phyloP scores from a whole-genome alignment of 1,140 invertebrate genomes.

The Lineus longissimus region DNA sequence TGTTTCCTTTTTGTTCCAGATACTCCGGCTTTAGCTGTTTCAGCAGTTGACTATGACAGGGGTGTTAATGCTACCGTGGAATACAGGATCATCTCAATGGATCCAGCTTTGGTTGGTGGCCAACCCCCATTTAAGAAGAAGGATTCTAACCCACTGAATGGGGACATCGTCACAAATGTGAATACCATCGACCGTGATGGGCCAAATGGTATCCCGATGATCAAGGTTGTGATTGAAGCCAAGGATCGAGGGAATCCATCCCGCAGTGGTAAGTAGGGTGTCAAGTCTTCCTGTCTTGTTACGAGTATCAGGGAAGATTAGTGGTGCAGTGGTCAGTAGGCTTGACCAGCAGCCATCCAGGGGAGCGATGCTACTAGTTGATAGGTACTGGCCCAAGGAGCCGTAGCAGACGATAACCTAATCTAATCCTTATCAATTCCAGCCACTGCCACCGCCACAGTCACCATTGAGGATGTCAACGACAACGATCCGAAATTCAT shows the following conservation, averaged over 20 bases:
- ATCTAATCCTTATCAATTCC: not conserved
- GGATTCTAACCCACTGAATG: not conserved
- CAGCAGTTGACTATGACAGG: not conserved
- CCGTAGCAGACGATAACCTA: not conserved
- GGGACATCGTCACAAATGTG: not conserved
- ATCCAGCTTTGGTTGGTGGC: not conserved
- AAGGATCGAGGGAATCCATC: constrained; percentile 2
- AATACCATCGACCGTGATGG: not conserved
- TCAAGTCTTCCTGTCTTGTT: not conserved
- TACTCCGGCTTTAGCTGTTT: not conserved
- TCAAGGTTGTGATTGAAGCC: not conserved
- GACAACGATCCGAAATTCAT: constrained; percentile 23
- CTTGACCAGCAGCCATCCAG: not conserved
- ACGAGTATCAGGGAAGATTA: not conserved
- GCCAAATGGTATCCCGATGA: not conserved
- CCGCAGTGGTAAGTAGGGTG: not conserved
- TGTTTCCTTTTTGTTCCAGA: not conserved
- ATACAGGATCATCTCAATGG: not conserved
- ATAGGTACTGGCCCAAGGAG: not conserved
- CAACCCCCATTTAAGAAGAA: not conserved
- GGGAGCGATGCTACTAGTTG: not conserved
- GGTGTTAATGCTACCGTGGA: not conserved
- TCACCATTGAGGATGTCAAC: constrained; percentile 21
- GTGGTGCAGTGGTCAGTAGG: not conserved
- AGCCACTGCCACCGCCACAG: constrained; percentile 13